Percentiles rank a stretch among this genome's conserved stretches.
Evolutionary conservation across 2,888 invertebrate genomes (phyloP).

Genomic region (Agrochola macilenta): DNA sequence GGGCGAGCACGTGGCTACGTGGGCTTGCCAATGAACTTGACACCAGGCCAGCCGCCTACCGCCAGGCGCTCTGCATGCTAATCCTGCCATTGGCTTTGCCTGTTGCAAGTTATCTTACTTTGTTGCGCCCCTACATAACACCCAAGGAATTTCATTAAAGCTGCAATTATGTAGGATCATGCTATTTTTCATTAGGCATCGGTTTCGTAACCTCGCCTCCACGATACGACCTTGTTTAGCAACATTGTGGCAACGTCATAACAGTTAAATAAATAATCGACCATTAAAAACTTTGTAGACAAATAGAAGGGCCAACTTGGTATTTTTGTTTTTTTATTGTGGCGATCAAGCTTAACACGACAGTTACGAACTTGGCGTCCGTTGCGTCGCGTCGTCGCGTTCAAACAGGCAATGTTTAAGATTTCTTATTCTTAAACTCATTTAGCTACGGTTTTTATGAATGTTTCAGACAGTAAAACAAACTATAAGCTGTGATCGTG

Average conservation of each 20-base stretch:
- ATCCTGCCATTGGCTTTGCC: slow-evolving; percentile 73
- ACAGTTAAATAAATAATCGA: slow-evolving; percentile 58
- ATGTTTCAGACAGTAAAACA: slow-evolving; percentile 50
- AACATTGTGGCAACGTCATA: slow-evolving; percentile 50
- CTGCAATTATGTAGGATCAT: slow-evolving; percentile 55
- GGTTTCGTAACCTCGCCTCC: slow-evolving; percentile 31
- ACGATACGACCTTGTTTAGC: slow-evolving; percentile 31
- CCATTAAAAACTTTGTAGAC: slow-evolving; percentile 64
- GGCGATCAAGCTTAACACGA: slow-evolving; percentile 42
- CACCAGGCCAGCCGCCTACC: slow-evolving; percentile 67
- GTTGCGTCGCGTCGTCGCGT: slow-evolving; percentile 30
- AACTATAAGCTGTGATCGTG: slow-evolving; percentile 57
- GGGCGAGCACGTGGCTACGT: slow-evolving; percentile 86
- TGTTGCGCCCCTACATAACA: slow-evolving; percentile 45
- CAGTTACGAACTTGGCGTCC: slow-evolving; percentile 55
- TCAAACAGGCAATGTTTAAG: slow-evolving; percentile 36
- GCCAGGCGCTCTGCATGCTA: slow-evolving; percentile 76
- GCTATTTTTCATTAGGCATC: slow-evolving; percentile 60
- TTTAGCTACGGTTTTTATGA: slow-evolving; percentile 45
- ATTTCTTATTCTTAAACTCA: slow-evolving; percentile 51
- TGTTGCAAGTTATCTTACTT: slow-evolving; percentile 55
- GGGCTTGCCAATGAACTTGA: slow-evolving; percentile 89
- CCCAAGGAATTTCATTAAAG: slow-evolving; percentile 60
- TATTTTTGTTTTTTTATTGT: slow-evolving; percentile 46
- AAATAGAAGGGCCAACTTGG: slow-evolving; percentile 48